Evolutionary conservation across 92 coral and sea anemone species (phyloP), one percentile per base, ranked within the genome.

Genomic region (Porites lobata): DNA sequence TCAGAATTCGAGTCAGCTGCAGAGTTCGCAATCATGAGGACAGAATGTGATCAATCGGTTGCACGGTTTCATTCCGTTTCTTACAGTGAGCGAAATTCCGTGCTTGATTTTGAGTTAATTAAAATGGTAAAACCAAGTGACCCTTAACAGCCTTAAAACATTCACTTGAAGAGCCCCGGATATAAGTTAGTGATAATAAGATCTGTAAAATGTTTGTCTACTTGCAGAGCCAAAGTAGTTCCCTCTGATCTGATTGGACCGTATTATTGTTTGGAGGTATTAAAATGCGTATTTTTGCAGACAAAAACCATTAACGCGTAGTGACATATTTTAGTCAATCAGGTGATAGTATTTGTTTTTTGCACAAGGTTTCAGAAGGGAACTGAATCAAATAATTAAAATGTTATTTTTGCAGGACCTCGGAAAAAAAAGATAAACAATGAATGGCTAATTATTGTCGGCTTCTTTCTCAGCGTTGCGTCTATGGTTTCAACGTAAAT

Each of bases 271-370:
- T 79, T 22, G 19, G 14, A 8, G 86, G 65, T 87, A 81, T 76
- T 76, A 65, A 81, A 29, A 80, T 76, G 82, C 54, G 83, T 79
- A 73, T 19, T 72, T 84, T 81, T 10, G 63, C 77, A 84, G 79
- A 90, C 93, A 65, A 85, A 78, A 79, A 90, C 87, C 90, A 85
- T 90, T 79, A 79, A 63, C 77, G 69, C 85, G 19, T 76, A 56
- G 47, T 82, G 81, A 59, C 84, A 82, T 72, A 78, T 76, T 77
- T 50, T 61, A 53, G 9, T 61, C 65, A 72, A 82, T 86, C 89
- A 73, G 79, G 58, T 77, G 81, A 51, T 65, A 38, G 24, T 59
- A 77, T 17, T 29, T 38, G 47, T 38, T 4, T 38, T 80, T 65
- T 66, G 50, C 52, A 14, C 20, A 10, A 19, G 52, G 43, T 52